These are phyloP conservation scores for Grammomys surdaster DNA, from an alignment of 2,113 vertebrate genomes.

Conservation along the genomic window DNA sequence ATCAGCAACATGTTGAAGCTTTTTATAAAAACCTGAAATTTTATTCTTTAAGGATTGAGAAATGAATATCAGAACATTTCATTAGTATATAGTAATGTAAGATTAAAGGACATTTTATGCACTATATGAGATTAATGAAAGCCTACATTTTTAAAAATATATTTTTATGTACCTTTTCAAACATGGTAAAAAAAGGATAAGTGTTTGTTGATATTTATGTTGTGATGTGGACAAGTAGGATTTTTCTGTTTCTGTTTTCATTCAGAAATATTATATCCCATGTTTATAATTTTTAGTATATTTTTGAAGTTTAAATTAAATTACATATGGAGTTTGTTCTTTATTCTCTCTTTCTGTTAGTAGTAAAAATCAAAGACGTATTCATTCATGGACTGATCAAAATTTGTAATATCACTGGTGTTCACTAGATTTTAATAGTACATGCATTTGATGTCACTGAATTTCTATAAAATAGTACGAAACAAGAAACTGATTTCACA, in stretches of 20 bases:
- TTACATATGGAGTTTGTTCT: background rate
- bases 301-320: constrained; percentile 35
- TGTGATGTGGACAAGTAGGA: background rate
- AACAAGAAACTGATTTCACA: constrained; percentile 24
- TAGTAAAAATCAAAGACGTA: constrained; percentile 59
- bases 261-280: constrained; percentile 26
- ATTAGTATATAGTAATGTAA: background rate
- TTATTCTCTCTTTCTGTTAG: constrained; percentile 33
- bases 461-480: constrained; percentile 59
- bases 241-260: constrained; percentile 45
- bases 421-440: constrained; percentile 41
- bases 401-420: constrained; percentile 40
- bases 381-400: constrained; percentile 28
- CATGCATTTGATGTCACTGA: background rate
- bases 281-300: constrained; percentile 24
- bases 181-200: background rate
- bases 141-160: background rate
- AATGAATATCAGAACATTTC: background rate
- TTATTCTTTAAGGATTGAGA: background rate
- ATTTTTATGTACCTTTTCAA: constrained; percentile 40
- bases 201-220: constrained; percentile 32
- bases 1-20: constrained; percentile 1
- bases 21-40: constrained; percentile 44
- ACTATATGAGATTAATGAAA: constrained; percentile 14
- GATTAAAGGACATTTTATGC: constrained; percentile 24